Base-by-base conservation (phyloP, 2,888 invertebrate species). In the Invenusta paracnida region DNA sequence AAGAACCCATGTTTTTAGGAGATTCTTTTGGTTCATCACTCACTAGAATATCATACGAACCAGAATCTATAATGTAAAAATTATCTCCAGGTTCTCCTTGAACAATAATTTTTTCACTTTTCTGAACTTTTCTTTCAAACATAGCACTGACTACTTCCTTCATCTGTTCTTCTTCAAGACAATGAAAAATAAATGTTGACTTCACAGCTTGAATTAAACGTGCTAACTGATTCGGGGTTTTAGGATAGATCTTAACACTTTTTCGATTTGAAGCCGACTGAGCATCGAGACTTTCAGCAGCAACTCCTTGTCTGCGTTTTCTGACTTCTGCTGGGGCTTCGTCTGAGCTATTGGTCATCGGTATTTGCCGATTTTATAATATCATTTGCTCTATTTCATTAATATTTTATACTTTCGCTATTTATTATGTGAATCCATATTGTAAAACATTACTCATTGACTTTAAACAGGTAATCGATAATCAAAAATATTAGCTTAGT, bases 81-180 rank as follows among this genome's bases (percentile, higher is more conserved):
- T 98, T 97, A 93, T 98, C 98, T 29, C 98, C 98, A 92, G 97
- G 97, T 91, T 97, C 97, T 83, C 95, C 97, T 92, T 98, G 97
- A 90, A 95, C 94, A 92, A 98, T 98, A 89, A 98, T 95, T 91
- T 94, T 94, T 91, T 97, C 97, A 48, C 88, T 89, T 67, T 94
- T 89, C 82, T 89, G 87, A 48, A 90, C 90, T 90, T 90, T 87
- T 91, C 95, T 95, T 92, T 98, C 97, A 92, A 97, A 98, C 98
- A 98, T 98, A 87, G 98, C 98, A 93, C 98, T 97, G 91, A 98
- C 93, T 88, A 98, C 97, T 93, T 96, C 95, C 89, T 94, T 94
- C 94, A 96, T 96, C 93, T 94, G 94, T 91, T 94, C 93, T 93
- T 94, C 94, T 91, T 98, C 97, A 89, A 98, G 93, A 83, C 96